Evolutionary conservation across 2,888 invertebrate genomes (phyloP).

Genomic region (Anoplius nigerrimus): DNA sequence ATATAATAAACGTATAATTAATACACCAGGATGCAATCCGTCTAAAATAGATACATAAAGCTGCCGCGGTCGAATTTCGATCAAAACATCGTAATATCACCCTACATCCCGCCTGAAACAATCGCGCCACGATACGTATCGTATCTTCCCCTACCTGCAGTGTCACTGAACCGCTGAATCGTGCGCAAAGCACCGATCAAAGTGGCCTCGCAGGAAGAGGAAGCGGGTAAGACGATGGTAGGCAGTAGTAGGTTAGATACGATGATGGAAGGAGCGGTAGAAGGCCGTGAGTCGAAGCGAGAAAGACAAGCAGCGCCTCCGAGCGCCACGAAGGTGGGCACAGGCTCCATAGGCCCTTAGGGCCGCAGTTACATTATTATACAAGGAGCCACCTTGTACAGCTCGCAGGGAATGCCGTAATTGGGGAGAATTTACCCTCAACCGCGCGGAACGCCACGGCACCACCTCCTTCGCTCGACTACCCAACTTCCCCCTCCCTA

Average conservation of each 20-base stretch:
- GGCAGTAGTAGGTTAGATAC: no score
- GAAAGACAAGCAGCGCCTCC: slow-evolving; percentile 24
- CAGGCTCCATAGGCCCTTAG: slow-evolving; percentile 27
- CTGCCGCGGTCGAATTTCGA: no score
- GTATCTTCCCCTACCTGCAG: no score
- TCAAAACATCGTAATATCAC: no score
- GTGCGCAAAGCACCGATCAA: neutral
- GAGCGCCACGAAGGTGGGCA: slow-evolving; percentile 10
- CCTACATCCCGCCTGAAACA: no score
- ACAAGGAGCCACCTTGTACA: slow-evolving; percentile 42
- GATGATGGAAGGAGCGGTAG: neutral
- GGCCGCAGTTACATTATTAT: slow-evolving; percentile 45
- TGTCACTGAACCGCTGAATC: neutral
- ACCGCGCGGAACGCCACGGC: slow-evolving; percentile 40
- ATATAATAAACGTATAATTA: no score
- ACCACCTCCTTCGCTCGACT: slow-evolving; percentile 1
- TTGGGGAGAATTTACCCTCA: slow-evolving; percentile 59
- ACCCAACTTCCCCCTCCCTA: slow-evolving; percentile 23
- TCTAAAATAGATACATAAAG: no score
- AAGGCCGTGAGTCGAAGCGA: neutral
- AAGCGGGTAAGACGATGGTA: no score
- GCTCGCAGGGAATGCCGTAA: slow-evolving; percentile 58
- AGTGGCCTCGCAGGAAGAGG: no score
- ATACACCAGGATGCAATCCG: no score
- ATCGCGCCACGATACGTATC: no score